These are phyloP conservation scores for Cheilosia urbana DNA, from an alignment of 2,888 invertebrate species.

Conservation along the genomic window DNA sequence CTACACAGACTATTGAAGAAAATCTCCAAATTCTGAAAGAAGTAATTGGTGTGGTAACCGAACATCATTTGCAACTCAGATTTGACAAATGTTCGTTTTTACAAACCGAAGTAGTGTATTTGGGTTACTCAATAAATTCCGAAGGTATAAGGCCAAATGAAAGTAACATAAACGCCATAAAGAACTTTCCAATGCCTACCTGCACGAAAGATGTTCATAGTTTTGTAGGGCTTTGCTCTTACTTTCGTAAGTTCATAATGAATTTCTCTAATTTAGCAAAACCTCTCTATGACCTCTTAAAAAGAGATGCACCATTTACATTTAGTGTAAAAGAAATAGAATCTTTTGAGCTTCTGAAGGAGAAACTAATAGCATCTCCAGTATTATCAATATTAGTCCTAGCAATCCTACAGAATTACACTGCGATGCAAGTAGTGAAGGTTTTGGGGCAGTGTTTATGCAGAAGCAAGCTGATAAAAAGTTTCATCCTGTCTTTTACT, in stretches of 20 bases:
- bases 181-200: slow-evolving; percentile 57
- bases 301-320: not conserved
- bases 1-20: not conserved
- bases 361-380: not conserved
- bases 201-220: slow-evolving; percentile 72
- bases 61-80: slow-evolving; percentile 1
- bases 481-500: slow-evolving; percentile 78
- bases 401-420: slow-evolving; percentile 77
- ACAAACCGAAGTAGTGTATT: not conserved
- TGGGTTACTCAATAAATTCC: slow-evolving; percentile 19
- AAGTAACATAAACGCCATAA: not conserved
- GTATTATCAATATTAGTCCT: not conserved
- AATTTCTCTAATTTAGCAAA: not conserved
- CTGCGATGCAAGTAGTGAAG: slow-evolving; percentile 73
- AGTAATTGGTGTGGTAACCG: too few relatives aligned
- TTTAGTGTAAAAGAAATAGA: not conserved
- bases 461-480: slow-evolving; percentile 70
- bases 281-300: not conserved
- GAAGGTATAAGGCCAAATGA: slow-evolving; percentile 9
- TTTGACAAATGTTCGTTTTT: slow-evolving; percentile 13
- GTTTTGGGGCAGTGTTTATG: slow-evolving; percentile 76
- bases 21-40: too few relatives aligned
- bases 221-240: slow-evolving; percentile 13
- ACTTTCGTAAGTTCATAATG: slow-evolving; percentile 77
- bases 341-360: not conserved